A percentile compares a stretch with the other conserved stretches of the same genome.
Evolutionary conservation across 2,113 vertebrate species (phyloP).

Genomic region (Solea solea): DNA sequence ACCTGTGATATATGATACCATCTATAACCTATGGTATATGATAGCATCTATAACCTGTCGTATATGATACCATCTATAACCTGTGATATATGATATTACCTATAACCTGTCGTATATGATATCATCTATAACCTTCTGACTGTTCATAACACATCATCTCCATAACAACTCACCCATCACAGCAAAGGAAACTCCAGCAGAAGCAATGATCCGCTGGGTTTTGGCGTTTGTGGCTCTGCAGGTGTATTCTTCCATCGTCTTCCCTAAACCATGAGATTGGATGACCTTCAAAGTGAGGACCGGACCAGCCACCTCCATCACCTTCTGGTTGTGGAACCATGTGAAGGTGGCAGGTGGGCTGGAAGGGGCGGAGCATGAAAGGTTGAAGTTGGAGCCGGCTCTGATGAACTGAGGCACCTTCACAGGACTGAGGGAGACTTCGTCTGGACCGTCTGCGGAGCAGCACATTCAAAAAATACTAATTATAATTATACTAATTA

Average conservation of each 20-base stretch:
- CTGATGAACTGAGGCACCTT: background rate
- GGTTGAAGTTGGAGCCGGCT: slow-evolving; percentile 56
- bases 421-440: background rate
- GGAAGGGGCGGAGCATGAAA: slow-evolving; percentile 65
- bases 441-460: slow-evolving; percentile 77
- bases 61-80: too few relatives aligned
- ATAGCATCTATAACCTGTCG: too few relatives aligned
- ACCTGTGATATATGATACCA: too few relatives aligned
- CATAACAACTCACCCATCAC: slow-evolving; percentile 67
- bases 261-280: rapidly evolving
- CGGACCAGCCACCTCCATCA: rapidly evolving
- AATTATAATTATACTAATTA: too few relatives aligned
- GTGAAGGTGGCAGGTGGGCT: slow-evolving; percentile 58
- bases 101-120: too few relatives aligned
- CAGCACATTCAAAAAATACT: too few relatives aligned
- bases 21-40: too few relatives aligned
- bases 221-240: slow-evolving; percentile 72
- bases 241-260: slow-evolving; percentile 21
- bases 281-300: slow-evolving; percentile 34
- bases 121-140: too few relatives aligned
- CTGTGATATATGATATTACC: too few relatives aligned
- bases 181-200: slow-evolving; percentile 8
- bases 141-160: too few relatives aligned
- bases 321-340: slow-evolving; percentile 37
- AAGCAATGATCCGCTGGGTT: slow-evolving; percentile 9